Conservation (phyloP, 1,140 invertebrate species). For the Sarcophaga bullata region DNA sequence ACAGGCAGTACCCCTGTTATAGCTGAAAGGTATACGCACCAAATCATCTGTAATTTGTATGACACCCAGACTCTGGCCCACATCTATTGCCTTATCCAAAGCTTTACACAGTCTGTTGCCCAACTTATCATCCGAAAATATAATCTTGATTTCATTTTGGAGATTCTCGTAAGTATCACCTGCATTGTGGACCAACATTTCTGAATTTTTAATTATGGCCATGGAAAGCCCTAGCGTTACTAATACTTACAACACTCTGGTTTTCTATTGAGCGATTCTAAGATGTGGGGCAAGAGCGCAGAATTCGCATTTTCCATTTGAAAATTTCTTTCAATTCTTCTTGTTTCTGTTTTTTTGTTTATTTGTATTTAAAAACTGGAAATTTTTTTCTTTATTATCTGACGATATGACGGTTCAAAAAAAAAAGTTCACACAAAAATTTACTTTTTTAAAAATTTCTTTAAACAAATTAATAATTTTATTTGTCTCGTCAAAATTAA, state of each 20-base stretch:
- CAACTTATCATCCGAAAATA: not conserved
- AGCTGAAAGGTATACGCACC: constrained; percentile 35
- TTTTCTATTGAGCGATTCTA: constrained; percentile 35
- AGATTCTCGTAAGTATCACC: constrained; percentile 42
- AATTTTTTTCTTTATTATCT: too few relatives aligned
- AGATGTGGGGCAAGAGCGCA: constrained; percentile 35
- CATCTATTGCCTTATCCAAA: constrained; percentile 21
- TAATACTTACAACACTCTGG: constrained; percentile 37
- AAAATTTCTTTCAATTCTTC: not conserved
- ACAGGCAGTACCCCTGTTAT: too few relatives aligned
- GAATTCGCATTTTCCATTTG: constrained; percentile 41
- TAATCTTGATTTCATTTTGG: constrained; percentile 30
- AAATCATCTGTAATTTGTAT: constrained; percentile 30
- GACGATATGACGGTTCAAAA: too few relatives aligned
- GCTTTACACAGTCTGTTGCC: constrained; percentile 24
- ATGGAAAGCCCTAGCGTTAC: not conserved
- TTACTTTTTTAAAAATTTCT: not conserved
- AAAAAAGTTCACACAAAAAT: not conserved
- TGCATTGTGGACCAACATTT: not conserved
- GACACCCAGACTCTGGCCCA: constrained; percentile 36
- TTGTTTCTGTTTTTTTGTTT: not conserved
- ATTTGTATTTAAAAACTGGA: too few relatives aligned
- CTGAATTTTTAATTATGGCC: not conserved
- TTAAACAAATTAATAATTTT: not conserved
- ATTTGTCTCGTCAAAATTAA: not conserved